Evolutionary conservation across 1,140 invertebrate genomes (phyloP), one percentile per base, ranked within the genome.

Genomic region (Drosophila saltans): DNA sequence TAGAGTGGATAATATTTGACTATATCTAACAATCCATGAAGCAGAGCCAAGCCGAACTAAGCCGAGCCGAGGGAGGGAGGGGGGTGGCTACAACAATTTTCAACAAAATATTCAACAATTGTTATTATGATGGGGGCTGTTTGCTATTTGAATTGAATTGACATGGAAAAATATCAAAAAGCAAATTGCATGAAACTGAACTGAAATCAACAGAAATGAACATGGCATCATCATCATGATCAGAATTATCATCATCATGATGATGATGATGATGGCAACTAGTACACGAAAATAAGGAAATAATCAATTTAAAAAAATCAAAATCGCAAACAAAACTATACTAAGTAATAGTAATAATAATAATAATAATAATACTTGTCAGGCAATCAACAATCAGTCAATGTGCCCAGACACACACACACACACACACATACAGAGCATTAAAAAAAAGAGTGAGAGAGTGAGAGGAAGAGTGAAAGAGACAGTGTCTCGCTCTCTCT

Each of bases 231-330:
- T n/a, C 39, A 65, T 10, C 58, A 61, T 11, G 26, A 40, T n/a
- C 28, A 60, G 26, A 26, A 65, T 21, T 9, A 33, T 41, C 24
- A 67, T 21, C 11, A 36, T 1, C 8, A 21, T 36, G 3, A 36
- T 6, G 11, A 7, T 28, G 30, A 16, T 21, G 58, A 52, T 52
- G 16, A 39, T 39, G 33, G 57, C 65, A 77, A 72, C 57, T 77
- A 69, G 77, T 77, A 77, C 86, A 83, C 84, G 83, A 88, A 88
- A 88, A 88, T 88, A 89, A 88, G 84, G 84, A 88, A 88, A 89
- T 88, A 88, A 88, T 88, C 84, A 88, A 88, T 88, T 89, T 89
- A 89, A 89, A 89, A 88, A 89, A 89, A 89, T 89, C 84, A 89
- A 89, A 89, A 89, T 89, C 84, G 82, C 84, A 77, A 64, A 74